Conservation (phyloP, 1,140 invertebrate genomes). For the Antheraea pernyi region DNA sequence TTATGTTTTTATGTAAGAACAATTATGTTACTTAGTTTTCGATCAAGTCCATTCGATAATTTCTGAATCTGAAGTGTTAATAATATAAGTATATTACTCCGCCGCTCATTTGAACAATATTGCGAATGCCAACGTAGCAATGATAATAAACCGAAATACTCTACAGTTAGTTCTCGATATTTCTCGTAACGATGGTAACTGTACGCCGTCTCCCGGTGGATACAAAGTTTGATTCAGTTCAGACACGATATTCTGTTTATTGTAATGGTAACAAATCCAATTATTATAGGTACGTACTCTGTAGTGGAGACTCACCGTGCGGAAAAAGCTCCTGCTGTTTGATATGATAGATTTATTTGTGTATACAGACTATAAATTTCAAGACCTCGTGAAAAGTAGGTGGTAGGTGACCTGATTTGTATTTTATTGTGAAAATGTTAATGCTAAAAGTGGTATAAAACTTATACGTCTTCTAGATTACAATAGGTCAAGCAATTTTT, state of each 20-base stretch:
- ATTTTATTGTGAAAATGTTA: background rate
- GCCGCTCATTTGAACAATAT: background rate
- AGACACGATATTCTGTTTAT: constrained; percentile 66
- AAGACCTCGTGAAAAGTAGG: background rate
- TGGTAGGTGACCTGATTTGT: constrained; percentile 10
- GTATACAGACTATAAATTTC: constrained; percentile 6
- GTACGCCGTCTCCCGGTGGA: constrained; percentile 50
- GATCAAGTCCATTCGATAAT: background rate
- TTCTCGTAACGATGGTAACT: constrained; percentile 37
- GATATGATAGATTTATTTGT: constrained; percentile 24
- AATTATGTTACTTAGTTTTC: too few species aligned
- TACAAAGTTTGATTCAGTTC: constrained; percentile 73
- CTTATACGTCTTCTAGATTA: background rate
- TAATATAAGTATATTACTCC: background rate
- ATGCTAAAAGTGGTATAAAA: background rate
- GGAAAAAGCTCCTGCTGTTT: constrained; percentile 22
- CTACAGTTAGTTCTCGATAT: constrained; percentile 53
- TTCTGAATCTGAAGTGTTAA: background rate
- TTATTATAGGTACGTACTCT: constrained; percentile 35
- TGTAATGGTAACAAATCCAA: constrained; percentile 62
- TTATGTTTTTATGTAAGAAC: too few species aligned
- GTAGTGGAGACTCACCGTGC: background rate
- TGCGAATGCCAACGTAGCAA: constrained; percentile 21
- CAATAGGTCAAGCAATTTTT: background rate
- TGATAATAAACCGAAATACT: constrained; percentile 49